Percentiles rank a stretch among this genome's conserved stretches.
Conservation (phyloP, 2,113 vertebrate species). For the Rhinoderma darwinii region DNA sequence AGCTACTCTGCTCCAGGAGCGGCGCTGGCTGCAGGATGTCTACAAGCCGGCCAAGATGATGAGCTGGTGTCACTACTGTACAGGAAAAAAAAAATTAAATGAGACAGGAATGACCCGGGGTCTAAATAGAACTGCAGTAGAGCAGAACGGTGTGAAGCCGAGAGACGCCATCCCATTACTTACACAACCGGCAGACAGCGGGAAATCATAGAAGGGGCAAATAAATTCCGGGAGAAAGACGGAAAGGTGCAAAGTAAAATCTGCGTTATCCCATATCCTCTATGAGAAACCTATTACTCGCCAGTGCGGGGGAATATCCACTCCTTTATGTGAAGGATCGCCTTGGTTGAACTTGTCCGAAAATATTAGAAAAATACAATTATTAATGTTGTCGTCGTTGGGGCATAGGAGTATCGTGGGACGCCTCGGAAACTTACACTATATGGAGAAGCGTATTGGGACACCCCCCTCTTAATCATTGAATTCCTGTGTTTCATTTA, state of each 20-base stretch:
- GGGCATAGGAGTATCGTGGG: too few species aligned
- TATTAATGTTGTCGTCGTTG: too few species aligned
- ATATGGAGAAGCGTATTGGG: too few species aligned
- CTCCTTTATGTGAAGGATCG: too few species aligned
- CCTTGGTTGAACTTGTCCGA: too few species aligned
- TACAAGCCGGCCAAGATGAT: constrained; percentile 44
- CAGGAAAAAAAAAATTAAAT: constrained; percentile 17
- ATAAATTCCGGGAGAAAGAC: too few species aligned
- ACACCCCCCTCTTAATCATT: too few species aligned
- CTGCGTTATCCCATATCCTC: background rate
- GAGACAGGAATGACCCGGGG: constrained; percentile 39
- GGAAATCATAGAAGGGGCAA: background rate
- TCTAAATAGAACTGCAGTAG: constrained; percentile 17
- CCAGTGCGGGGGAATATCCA: too few species aligned
- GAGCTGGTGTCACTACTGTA: background rate
- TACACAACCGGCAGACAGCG: background rate
- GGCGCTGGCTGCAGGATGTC: constrained; percentile 12
- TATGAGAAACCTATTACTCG: too few species aligned
- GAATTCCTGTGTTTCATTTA: too few species aligned
- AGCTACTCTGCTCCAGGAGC: background rate
- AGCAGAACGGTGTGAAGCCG: constrained; percentile 17
- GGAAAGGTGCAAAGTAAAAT: background rate
- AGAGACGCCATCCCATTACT: background rate
- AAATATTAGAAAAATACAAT: too few species aligned
- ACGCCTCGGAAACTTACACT: too few species aligned